Conservation (phyloP, 2,113 vertebrate genomes). For the Cephalopholis sonnerati region DNA sequence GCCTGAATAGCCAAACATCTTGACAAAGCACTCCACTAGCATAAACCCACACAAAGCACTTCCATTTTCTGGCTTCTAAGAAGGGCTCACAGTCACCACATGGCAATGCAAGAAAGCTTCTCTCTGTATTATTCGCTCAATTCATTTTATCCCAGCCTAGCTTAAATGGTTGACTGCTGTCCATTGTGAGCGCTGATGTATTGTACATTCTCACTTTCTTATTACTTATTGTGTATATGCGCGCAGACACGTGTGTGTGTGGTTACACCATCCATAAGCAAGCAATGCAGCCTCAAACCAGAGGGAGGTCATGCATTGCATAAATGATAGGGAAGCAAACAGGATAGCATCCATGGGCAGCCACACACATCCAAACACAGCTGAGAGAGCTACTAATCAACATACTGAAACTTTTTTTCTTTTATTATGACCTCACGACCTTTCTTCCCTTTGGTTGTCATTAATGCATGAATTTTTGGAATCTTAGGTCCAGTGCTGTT, state of each 20-base stretch:
- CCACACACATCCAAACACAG: slow-evolving; percentile 13
- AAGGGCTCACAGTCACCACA: slow-evolving; percentile 42
- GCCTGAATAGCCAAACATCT: slow-evolving; percentile 52
- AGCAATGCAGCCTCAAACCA: background rate
- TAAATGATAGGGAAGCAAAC: slow-evolving; percentile 8
- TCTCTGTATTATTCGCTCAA: slow-evolving; percentile 25
- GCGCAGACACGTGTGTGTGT: background rate
- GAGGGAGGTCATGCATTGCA: slow-evolving; percentile 12
- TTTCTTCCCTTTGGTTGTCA: slow-evolving; percentile 18
- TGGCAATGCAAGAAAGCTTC: slow-evolving; percentile 24
- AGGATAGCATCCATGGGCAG: slow-evolving; percentile 3
- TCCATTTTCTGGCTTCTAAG: slow-evolving; percentile 50
- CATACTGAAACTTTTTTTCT: background rate
- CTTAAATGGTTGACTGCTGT: slow-evolving; percentile 45
- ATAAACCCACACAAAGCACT: slow-evolving; percentile 57
- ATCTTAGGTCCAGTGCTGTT: slow-evolving; percentile 4
- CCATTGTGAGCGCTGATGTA: slow-evolving; percentile 17
- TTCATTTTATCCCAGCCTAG: slow-evolving; percentile 31
- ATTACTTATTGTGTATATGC: background rate
- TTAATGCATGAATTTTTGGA: slow-evolving; percentile 26
- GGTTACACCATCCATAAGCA: background rate
- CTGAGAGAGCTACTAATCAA: background rate
- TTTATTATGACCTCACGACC: slow-evolving; percentile 29
- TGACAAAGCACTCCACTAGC: slow-evolving; percentile 49
- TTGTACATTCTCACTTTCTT: slow-evolving; percentile 12